These are phyloP conservation scores for Yponomeuta malinellus DNA, from an alignment of 2,888 invertebrate species.

Conservation along the genomic window DNA sequence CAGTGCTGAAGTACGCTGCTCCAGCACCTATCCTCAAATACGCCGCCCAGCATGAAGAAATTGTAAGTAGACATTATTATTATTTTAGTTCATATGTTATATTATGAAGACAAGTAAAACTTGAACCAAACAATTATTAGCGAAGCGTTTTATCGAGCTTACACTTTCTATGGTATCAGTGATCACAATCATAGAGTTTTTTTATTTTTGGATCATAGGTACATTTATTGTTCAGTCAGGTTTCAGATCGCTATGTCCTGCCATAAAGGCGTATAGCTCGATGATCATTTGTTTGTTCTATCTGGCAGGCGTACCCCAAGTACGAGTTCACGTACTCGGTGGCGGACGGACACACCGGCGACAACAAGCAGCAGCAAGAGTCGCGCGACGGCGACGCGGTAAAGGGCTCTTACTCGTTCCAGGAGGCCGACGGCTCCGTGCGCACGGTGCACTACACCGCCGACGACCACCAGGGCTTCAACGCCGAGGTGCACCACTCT, in stretches of 20 bases:
- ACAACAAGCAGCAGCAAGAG: constrained; percentile 69
- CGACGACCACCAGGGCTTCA: constrained; percentile 64
- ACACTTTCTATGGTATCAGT: too few species aligned
- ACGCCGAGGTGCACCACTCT: constrained; percentile 53
- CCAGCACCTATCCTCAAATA: constrained; percentile 17
- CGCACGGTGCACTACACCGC: constrained; percentile 69
- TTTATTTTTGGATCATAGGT: too few species aligned
- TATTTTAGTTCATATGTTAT: too few species aligned
- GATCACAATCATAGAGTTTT: too few species aligned
- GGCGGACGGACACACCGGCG: constrained; percentile 69
- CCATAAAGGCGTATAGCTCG: background rate
- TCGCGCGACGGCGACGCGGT: constrained; percentile 65
- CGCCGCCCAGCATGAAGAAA: constrained; percentile 18
- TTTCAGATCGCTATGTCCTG: too few species aligned
- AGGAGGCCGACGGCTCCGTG: constrained; percentile 68
- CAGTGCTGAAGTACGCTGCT: constrained; percentile 24
- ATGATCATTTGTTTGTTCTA: background rate
- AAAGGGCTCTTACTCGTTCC: constrained; percentile 65
- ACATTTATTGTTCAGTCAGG: too few species aligned
- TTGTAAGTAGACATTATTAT: constrained; percentile 9
- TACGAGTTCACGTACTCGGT: constrained; percentile 69
- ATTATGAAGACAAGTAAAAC: too few species aligned
- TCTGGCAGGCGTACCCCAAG: constrained; percentile 42
- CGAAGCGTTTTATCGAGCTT: too few species aligned
- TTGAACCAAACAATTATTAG: too few species aligned